Conservation (phyloP, 2,113 vertebrate species). For the Coturnix japonica region DNA sequence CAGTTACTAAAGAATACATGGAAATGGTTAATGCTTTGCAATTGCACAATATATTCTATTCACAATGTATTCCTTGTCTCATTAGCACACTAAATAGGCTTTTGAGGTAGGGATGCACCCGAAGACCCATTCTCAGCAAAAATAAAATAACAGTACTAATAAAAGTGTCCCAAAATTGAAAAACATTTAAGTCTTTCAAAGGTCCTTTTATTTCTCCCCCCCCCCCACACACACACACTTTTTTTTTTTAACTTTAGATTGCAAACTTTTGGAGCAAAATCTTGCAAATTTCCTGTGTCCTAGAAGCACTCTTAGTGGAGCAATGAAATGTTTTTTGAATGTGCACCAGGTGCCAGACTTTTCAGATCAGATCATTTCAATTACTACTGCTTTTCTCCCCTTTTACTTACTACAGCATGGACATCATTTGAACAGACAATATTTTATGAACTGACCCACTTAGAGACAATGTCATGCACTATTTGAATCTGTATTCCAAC, state of each 20-base stretch:
- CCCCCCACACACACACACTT: too few species aligned
- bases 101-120: background rate
- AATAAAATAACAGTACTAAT: background rate
- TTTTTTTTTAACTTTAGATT: background rate
- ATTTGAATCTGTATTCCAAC: constrained; percentile 19
- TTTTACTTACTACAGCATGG: background rate
- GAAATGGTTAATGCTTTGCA: background rate
- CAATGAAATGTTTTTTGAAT: background rate
- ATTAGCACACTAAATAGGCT: background rate
- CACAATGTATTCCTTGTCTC: background rate
- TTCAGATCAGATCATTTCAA: constrained; percentile 28
- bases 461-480: constrained; percentile 2
- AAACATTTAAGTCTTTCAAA: background rate
- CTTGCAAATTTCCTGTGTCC: constrained; percentile 21
- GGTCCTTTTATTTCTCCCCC: background rate
- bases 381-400: background rate
- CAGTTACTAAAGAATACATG: background rate
- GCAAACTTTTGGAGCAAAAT: background rate
- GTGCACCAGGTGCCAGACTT: background rate
- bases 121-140: constrained; percentile 11
- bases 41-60: background rate
- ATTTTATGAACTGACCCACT: constrained; percentile 56
- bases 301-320: background rate
- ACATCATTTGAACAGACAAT: background rate
- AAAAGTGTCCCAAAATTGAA: background rate